A percentile compares a stretch with the other conserved stretches of the same genome.
phyloP scores from a whole-genome alignment of 2,888 invertebrate genomes.

The Azorinus chamasolen region DNA sequence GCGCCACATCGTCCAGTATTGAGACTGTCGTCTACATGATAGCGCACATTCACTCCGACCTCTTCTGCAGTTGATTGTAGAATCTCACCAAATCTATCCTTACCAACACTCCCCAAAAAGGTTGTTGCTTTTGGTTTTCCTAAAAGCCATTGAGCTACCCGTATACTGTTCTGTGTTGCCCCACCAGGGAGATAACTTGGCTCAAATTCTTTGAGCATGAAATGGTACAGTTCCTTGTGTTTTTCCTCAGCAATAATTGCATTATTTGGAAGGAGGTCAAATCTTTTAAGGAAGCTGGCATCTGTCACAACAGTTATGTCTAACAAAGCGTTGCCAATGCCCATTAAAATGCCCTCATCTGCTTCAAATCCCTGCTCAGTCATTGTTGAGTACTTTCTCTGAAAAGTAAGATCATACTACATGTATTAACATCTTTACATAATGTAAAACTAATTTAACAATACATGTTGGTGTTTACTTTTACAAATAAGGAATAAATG shows the following conservation, averaged over 20 bases:
- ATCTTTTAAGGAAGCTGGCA: slow-evolving; percentile 92
- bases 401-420: no score
- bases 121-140: slow-evolving; percentile 92
- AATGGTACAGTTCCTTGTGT: slow-evolving; percentile 91
- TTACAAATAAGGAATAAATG: no score
- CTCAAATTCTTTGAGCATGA: slow-evolving; percentile 88
- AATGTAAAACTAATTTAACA: no score
- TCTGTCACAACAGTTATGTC: slow-evolving; percentile 96
- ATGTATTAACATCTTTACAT: no score
- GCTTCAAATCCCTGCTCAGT: slow-evolving; percentile 48
- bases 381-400: slow-evolving; percentile 59
- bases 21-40: slow-evolving; percentile 90
- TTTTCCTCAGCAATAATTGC: slow-evolving; percentile 97
- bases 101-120: slow-evolving; percentile 98
- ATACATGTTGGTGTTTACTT: no score
- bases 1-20: slow-evolving; percentile 98
- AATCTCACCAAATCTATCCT: slow-evolving; percentile 94
- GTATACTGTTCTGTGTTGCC: slow-evolving; percentile 96
- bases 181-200: slow-evolving; percentile 97
- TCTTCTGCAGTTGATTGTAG: slow-evolving; percentile 91
- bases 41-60: slow-evolving; percentile 95
- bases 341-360: slow-evolving; percentile 91
- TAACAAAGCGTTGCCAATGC: slow-evolving; percentile 97
- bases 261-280: slow-evolving; percentile 94
- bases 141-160: slow-evolving; percentile 97